These are phyloP conservation scores for Phytoseiulus persimilis DNA, from an alignment of 2,888 invertebrate species.

Conservation along the genomic window DNA sequence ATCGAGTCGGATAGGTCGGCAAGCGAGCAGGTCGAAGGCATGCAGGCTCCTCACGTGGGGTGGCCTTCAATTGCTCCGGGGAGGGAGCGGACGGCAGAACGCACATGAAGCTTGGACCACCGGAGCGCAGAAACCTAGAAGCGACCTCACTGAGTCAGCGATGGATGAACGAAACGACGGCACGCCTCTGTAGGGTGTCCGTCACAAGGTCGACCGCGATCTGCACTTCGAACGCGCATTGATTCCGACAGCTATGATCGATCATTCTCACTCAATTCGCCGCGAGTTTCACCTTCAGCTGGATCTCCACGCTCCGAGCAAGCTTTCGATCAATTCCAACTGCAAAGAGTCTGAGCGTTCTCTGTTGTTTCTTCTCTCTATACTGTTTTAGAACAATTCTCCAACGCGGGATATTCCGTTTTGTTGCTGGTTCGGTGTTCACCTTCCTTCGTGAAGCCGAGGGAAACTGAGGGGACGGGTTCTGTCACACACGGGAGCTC, in stretches of 20 bases:
- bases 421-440: too few species aligned
- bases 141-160: not conserved
- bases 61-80: not conserved
- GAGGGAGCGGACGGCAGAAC: not conserved
- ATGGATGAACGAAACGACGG: not conserved
- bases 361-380: too few species aligned
- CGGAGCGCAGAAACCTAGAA: not conserved
- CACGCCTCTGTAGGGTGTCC: not conserved
- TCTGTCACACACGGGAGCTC: too few species aligned
- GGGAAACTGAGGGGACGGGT: too few species aligned
- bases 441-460: too few species aligned
- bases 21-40: not conserved
- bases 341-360: too few species aligned
- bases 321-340: too few species aligned
- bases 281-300: not conserved
- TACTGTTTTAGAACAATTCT: too few species aligned
- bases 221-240: not conserved
- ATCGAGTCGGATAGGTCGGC: too few species aligned
- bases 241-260: not conserved
- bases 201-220: not conserved
- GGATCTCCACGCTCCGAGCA: too few species aligned
- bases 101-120: not conserved
- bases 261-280: not conserved
- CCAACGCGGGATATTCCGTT: too few species aligned
- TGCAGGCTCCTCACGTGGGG: not conserved